Base-by-base conservation (phyloP, 2,888 invertebrate genomes). In the Philopedon plagiatum region DNA sequence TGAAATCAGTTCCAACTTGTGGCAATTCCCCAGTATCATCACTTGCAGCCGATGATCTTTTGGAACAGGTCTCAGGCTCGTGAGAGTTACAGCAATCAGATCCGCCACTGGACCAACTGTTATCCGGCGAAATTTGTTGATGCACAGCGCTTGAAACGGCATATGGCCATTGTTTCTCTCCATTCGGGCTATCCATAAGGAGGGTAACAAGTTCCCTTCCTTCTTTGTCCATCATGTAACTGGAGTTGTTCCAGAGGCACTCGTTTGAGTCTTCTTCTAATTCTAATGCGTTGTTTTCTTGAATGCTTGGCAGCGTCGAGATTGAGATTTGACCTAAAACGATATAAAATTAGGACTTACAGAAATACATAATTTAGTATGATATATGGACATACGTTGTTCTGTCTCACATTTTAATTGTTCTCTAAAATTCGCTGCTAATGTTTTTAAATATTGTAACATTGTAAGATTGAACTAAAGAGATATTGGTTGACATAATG, bases 201-300 rank as follows among this genome's bases (percentile, higher is more conserved):
- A 88, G 81, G 1, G 88, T 87, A 3, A 88, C 87, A 76, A 91
- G 86, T 83, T 91, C 91, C 79, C 91, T 90, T 72, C 91, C 91
- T 62, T 91, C 89, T 81, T 90, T 89, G 76, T 91, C 90, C 65
- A 90, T 89, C 80, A 81, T 79, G 44, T 92, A 92, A 76, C 91
- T 92, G 76, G 92, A 91, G 77, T 91, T 90, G 83, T 92, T 92
- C 92, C 92, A 93, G 74, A 92, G 85, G 81, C 92, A 92, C 82
- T 92, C 92, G 78, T 90, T 92, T 1, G 91, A 89, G 78, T 93
- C 92, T 83, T 92, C 92, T 79, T 93, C 92, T 80, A 93, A 85
- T 83, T 92, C 92, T 81, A 92, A 84, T 0, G 90, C 89, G 82
- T 91, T 92, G 78, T 92, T 91, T 83, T 93, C 93, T 80, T 92